Percentiles rank a stretch among this genome's conserved stretches.
phyloP scores from a whole-genome alignment of 2,113 vertebrate genomes.

The Ailuropoda melanoleuca region DNA sequence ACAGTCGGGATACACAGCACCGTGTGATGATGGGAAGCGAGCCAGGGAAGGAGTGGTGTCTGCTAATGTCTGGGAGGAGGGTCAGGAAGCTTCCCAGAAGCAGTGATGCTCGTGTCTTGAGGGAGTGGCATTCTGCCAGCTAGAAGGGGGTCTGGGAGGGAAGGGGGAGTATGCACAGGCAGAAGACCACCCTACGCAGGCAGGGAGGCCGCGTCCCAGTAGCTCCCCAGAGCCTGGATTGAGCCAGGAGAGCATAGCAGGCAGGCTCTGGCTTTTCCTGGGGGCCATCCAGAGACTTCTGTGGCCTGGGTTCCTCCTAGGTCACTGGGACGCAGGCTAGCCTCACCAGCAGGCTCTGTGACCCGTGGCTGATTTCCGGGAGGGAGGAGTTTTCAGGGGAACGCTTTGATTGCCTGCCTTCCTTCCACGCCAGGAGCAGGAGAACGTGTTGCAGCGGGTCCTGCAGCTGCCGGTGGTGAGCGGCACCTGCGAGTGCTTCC shows the following conservation, averaged over 20 bases:
- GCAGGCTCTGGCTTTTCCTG: background rate
- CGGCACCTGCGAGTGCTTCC: conserved; percentile 82
- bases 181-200: background rate
- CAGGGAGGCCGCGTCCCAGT: background rate
- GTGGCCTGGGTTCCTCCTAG: background rate
- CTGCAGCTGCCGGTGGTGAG: conserved; percentile 86
- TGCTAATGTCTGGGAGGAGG: background rate
- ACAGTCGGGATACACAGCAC: background rate
- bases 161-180: background rate
- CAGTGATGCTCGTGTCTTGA: background rate
- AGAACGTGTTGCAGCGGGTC: conserved; percentile 85
- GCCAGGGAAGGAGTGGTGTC: background rate
- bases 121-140: background rate
- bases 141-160: background rate
- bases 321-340: background rate
- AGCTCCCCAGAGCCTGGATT: background rate
- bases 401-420: accelerated
- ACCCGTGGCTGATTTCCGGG: background rate
- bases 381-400: accelerated
- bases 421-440: conserved; percentile 8
- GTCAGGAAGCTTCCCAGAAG: background rate
- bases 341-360: background rate
- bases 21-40: accelerated
- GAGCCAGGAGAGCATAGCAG: background rate
- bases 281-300: background rate